Conservation (phyloP, 2,113 vertebrate species). For the Takifugu bimaculatus region DNA sequence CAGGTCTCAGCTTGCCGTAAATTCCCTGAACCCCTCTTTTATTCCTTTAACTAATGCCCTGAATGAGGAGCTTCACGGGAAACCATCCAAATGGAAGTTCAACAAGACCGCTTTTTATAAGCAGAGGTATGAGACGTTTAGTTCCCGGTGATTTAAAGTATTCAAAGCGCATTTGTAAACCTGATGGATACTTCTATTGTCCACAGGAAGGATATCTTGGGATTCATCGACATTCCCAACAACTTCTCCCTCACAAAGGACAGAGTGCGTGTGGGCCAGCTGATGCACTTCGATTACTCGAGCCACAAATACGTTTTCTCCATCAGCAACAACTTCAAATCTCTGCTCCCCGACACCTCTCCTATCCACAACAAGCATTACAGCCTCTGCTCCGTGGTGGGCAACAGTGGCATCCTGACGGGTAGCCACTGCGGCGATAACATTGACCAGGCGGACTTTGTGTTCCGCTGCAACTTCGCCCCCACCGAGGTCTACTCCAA, state of each 20-base stretch:
- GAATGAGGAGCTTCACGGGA: slow-evolving; percentile 88
- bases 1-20: slow-evolving; percentile 96
- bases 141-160: no score
- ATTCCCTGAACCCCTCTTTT: slow-evolving; percentile 95
- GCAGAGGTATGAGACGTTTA: slow-evolving; percentile 79
- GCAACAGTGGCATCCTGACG: slow-evolving; percentile 94
- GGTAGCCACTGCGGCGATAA: slow-evolving; percentile 90
- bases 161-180: neutral
- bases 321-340: slow-evolving; percentile 92
- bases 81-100: slow-evolving; percentile 89
- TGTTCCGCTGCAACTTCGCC: slow-evolving; percentile 98
- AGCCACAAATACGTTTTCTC: slow-evolving; percentile 98
- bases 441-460: slow-evolving; percentile 92
- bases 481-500: slow-evolving; percentile 91
- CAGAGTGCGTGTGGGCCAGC: slow-evolving; percentile 89
- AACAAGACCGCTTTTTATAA: slow-evolving; percentile 88
- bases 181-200: neutral
- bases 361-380: slow-evolving; percentile 91
- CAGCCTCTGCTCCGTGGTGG: slow-evolving; percentile 91
- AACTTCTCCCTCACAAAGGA: slow-evolving; percentile 95
- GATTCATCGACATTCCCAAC: slow-evolving; percentile 88
- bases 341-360: slow-evolving; percentile 88
- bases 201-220: slow-evolving; percentile 90
- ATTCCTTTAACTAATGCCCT: slow-evolving; percentile 87
- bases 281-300: slow-evolving; percentile 99